Evolutionary conservation across 2,888 invertebrate species (phyloP).

Genomic region (Drosophila parthenogenetica): DNA sequence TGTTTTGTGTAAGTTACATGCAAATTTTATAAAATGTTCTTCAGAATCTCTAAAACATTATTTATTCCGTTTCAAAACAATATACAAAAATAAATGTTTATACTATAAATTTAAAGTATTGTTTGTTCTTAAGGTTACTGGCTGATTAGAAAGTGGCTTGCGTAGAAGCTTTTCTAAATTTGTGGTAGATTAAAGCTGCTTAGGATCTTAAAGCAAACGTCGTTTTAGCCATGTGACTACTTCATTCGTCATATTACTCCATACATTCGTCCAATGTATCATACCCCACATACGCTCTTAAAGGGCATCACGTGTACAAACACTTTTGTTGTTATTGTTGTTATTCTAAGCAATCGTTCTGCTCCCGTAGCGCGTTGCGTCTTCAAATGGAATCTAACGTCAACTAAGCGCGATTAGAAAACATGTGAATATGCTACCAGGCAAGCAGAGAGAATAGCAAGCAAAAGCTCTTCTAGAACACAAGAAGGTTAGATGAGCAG

Average conservation of each 20-base stretch:
- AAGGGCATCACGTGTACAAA: constrained; percentile 4
- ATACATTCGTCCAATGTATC: background rate
- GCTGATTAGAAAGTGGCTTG: background rate
- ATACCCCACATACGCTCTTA: background rate
- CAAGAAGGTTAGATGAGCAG: constrained; percentile 28
- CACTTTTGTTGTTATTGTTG: background rate
- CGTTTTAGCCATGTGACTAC: background rate
- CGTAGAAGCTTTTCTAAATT: background rate
- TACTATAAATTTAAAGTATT: background rate
- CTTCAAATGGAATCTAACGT: constrained; percentile 31
- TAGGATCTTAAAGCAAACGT: background rate
- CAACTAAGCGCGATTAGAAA: constrained; percentile 44
- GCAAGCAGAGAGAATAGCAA: constrained; percentile 29
- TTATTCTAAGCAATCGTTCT: constrained; percentile 11
- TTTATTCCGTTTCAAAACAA: constrained; percentile 30
- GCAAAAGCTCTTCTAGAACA: constrained; percentile 22
- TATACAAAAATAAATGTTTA: constrained; percentile 37
- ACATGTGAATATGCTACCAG: constrained; percentile 44
- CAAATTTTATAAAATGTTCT: constrained; percentile 36
- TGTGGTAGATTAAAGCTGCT: background rate
- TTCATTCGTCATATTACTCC: too few species aligned
- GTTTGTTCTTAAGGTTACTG: background rate
- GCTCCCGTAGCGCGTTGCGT: constrained; percentile 13
- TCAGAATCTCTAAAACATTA: constrained; percentile 34
- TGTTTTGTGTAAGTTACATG: constrained; percentile 28